Base-by-base conservation (phyloP, 30 jellyfish, hydroid and myxozoan genomes). In the Hydractinia symbiolongicarpus region DNA sequence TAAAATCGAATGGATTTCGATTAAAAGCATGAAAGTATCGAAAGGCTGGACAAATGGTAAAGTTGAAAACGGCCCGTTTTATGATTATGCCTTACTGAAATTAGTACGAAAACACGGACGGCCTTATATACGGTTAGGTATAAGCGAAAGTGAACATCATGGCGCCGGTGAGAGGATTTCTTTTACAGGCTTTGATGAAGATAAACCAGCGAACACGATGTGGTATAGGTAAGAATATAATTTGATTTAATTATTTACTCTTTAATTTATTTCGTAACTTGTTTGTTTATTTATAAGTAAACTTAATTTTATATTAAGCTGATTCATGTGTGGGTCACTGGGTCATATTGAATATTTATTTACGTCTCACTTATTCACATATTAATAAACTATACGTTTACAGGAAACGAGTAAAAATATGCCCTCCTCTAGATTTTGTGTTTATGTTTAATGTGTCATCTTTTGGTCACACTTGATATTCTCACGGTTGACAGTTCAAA, bases 41-140 rank as follows among this genome's bases (percentile, higher is more conserved):
- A 94, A 94, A 67, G 99, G 99, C 49, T 94, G 99, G 99, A 91
- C 88, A 57, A 89, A 88, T 17, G 99, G 99, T 19, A 96, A 95
- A 20, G 73, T 70, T 9, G 70, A 66, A 15, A 77, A 91, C 20
- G 99, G 96, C 49, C 99, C 99, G 51, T 88, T 87, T 54, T 94
- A 76, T 68, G 99, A 94, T 62, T 94, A 94, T 61, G 99, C 99
- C 1, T 71, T 94, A 67, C 95, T 94, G 62, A 84, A 79, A 58
- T 72, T 94, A 19, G 54, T 51, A 61, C 77, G 82, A 53, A 84
- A 67, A 55, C 99, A 94, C 92, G 77, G 73, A 11, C 88, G 96
- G 5, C 96, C 99, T 53, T 94, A 79, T 56, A 87, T 94, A 17
- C 72, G 83, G 53, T 15, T 94, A 55, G 84, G 88, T 40, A 88